Conservation (phyloP, 2,113 vertebrate species). For the Scartelaos histophorus region DNA sequence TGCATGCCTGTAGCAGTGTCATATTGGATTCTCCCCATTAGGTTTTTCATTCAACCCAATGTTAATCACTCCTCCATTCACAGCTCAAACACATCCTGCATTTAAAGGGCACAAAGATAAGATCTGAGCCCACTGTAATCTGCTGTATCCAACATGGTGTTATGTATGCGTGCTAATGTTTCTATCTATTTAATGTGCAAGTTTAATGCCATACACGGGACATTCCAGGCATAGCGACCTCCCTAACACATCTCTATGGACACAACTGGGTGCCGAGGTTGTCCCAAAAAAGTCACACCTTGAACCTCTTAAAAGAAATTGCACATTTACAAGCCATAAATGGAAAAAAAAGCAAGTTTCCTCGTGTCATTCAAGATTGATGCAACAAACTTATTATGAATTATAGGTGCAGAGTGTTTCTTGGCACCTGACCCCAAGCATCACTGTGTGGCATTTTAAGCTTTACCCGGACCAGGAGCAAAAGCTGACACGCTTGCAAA, state of each 20-base stretch:
- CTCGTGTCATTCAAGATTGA: background rate
- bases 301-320: background rate
- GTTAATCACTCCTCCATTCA: constrained; percentile 8
- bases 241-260: too few species aligned
- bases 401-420: background rate
- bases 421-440: constrained; percentile 4
- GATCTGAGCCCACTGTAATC: background rate
- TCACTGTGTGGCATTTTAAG: constrained; percentile 9
- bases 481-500: constrained; percentile 4
- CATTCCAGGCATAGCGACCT: too few species aligned
- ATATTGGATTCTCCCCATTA: constrained; percentile 14
- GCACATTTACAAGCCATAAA: background rate
- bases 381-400: background rate
- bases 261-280: too few species aligned
- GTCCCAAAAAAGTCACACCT: too few species aligned
- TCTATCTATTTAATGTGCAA: background rate
- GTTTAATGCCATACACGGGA: too few species aligned
- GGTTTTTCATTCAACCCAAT: constrained; percentile 7
- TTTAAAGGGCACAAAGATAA: constrained; percentile 3
- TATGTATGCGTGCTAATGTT: background rate
- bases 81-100: background rate
- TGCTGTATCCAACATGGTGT: background rate
- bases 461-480: background rate
- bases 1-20: background rate
- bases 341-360: background rate